These are phyloP conservation scores for Carassius auratus DNA, from an alignment of 2,113 vertebrate genomes.

Conservation along the genomic window DNA sequence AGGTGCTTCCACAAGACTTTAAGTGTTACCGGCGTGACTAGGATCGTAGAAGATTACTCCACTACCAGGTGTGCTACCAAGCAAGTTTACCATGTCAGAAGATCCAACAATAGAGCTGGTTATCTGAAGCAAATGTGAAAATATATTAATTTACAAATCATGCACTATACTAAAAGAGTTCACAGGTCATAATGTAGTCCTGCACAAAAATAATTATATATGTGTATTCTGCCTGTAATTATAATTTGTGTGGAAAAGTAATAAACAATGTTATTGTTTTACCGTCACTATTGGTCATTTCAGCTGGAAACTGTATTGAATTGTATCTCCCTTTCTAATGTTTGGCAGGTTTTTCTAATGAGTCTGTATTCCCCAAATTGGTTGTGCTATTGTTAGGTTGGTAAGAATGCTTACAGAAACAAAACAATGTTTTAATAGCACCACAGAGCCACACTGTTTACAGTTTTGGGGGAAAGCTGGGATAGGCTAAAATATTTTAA, in stretches of 20 bases:
- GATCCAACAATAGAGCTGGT: not conserved
- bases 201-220: not conserved
- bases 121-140: not conserved
- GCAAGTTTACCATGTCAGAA: too few relatives aligned
- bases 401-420: not conserved
- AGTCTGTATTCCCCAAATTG: not conserved
- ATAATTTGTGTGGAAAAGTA: not conserved
- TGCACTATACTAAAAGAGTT: not conserved
- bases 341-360: not conserved
- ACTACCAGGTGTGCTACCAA: too few relatives aligned
- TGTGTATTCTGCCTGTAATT: not conserved
- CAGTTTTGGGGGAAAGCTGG: not conserved
- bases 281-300: not conserved
- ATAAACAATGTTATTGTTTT: not conserved
- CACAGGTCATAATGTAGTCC: accelerated
- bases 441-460: not conserved
- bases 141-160: not conserved
- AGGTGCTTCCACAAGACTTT: too few relatives aligned
- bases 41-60: too few relatives aligned
- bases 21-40: too few relatives aligned
- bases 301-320: not conserved
- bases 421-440: not conserved
- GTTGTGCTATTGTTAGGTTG: too few relatives aligned
- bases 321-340: not conserved
- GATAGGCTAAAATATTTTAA: not conserved